phyloP scores from a whole-genome alignment of 2,113 vertebrate species.

The Lycocorax pyrrhopterus region DNA sequence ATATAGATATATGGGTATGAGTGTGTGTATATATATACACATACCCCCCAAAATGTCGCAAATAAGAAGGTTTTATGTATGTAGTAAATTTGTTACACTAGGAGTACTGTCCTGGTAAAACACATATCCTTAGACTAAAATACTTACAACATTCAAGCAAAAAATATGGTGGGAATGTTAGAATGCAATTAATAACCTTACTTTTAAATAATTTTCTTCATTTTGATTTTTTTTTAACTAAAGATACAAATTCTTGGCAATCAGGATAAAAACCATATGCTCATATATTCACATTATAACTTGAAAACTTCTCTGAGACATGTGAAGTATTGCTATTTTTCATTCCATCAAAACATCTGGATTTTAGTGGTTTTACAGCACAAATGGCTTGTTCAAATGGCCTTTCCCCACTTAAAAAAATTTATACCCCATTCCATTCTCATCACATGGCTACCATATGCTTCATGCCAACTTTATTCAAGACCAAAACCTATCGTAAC shows the following conservation, averaged over 20 bases:
- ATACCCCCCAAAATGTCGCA: neutral
- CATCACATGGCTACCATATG: constrained; percentile 47
- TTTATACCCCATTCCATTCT: constrained; percentile 35
- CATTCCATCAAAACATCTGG: constrained; percentile 54
- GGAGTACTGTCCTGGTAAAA: neutral
- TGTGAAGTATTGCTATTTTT: constrained; percentile 7
- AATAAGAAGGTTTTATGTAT: neutral
- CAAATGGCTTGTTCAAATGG: constrained; percentile 38
- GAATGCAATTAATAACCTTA: neutral
- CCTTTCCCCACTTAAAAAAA: constrained; percentile 25
- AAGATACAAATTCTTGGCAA: neutral
- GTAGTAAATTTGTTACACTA: neutral
- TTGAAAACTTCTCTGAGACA: neutral
- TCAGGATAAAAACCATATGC: neutral
- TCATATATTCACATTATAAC: neutral
- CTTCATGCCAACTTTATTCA: constrained; percentile 37
- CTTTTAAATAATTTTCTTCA: neutral
- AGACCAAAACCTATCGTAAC: constrained; percentile 24
- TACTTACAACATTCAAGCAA: neutral
- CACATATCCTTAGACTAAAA: neutral
- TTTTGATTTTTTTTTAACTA: neutral
- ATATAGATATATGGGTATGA: neutral
- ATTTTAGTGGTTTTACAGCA: constrained; percentile 48
- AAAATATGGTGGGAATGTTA: neutral
- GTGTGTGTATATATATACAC: neutral